Evolutionary conservation across 2,888 invertebrate species (phyloP).

Genomic region (Brachypalpus laphriformis): DNA sequence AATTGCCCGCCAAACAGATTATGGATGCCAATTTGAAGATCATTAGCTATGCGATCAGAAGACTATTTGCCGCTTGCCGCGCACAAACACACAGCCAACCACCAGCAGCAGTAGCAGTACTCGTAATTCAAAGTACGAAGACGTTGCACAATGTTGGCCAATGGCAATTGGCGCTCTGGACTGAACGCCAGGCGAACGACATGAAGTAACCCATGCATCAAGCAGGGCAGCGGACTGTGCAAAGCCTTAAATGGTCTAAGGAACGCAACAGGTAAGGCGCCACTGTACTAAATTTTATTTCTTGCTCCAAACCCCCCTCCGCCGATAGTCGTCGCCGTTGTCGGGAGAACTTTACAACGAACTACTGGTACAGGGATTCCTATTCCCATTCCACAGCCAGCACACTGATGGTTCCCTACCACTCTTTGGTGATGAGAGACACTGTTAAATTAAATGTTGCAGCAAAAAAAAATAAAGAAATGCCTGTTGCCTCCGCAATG

Average conservation of each 20-base stretch:
- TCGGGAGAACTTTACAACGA: background rate
- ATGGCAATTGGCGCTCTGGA: background rate
- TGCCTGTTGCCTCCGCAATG: constrained; percentile 15
- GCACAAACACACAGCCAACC: background rate
- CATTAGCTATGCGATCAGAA: constrained; percentile 35
- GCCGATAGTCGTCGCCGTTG: constrained; percentile 12
- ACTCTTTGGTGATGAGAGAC: constrained; percentile 30
- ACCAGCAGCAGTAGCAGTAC: too few relatives aligned
- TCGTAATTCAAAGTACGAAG: constrained; percentile 13
- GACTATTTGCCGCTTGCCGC: background rate
- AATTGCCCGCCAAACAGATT: constrained; percentile 25
- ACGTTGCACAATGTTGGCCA: constrained; percentile 1
- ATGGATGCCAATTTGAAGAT: constrained; percentile 39
- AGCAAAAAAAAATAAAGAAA: constrained; percentile 1
- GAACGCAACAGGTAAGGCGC: constrained; percentile 71
- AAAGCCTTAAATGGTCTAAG: constrained; percentile 68
- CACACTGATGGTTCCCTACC: background rate
- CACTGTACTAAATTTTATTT: constrained; percentile 54
- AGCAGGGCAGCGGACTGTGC: constrained; percentile 30
- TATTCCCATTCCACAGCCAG: constrained; percentile 1
- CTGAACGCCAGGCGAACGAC: constrained; percentile 30
- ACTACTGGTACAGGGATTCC: constrained; percentile 32
- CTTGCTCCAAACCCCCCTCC: constrained; percentile 34
- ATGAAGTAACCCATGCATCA: constrained; percentile 42
- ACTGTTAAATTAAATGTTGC: constrained; percentile 21